Percentiles rank a stretch among this genome's conserved stretches.
These are phyloP conservation scores for Eristalis intricaria DNA, from an alignment of 2,888 invertebrate genomes.

Conservation along the genomic window DNA sequence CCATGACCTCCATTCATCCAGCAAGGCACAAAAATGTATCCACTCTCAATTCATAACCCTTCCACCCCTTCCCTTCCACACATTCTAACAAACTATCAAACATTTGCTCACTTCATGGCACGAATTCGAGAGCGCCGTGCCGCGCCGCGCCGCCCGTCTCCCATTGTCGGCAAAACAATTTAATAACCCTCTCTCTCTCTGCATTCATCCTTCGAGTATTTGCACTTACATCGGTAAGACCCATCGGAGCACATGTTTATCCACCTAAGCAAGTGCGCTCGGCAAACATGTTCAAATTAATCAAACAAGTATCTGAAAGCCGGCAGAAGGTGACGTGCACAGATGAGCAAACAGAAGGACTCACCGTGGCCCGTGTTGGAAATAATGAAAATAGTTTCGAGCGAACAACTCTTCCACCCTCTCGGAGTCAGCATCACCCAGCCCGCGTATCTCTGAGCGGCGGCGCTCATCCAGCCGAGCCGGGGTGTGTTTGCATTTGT, in stretches of 20 bases:
- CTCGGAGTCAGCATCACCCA: neutral
- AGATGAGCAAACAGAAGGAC: slow-evolving; percentile 31
- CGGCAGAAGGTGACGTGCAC: slow-evolving; percentile 57
- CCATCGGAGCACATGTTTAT: slow-evolving; percentile 48
- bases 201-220: slow-evolving; percentile 47
- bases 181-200: slow-evolving; percentile 14
- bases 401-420: neutral
- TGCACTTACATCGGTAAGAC: slow-evolving; percentile 53
- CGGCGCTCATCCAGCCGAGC: neutral
- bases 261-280: slow-evolving; percentile 59
- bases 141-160: neutral
- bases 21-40: neutral
- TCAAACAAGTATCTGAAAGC: slow-evolving; percentile 58
- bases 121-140: neutral
- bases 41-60: slow-evolving; percentile 17
- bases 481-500: slow-evolving; percentile 50
- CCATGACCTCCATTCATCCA: neutral
- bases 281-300: slow-evolving; percentile 67
- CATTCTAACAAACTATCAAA: neutral
- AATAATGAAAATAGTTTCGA: slow-evolving; percentile 68
- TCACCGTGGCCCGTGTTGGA: slow-evolving; percentile 27
- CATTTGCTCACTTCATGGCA: slow-evolving; percentile 18
- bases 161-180: neutral
- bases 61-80: neutral
- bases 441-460: neutral